phyloP scores from a whole-genome alignment of 1,140 invertebrate genomes.

The Trinorchestia longiramus region DNA sequence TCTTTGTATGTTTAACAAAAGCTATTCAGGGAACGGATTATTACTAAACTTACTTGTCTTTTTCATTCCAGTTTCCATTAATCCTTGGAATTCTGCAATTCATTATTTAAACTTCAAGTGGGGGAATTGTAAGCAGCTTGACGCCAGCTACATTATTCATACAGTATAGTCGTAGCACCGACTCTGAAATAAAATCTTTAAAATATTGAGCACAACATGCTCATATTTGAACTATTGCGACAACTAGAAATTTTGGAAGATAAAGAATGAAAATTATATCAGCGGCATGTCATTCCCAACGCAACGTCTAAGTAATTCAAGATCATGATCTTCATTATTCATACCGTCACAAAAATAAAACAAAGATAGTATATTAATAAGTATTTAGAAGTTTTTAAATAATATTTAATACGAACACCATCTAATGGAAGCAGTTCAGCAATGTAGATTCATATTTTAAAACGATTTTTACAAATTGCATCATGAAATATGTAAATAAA shows the following conservation, averaged over 20 bases:
- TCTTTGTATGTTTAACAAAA: background rate
- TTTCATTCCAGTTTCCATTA: background rate
- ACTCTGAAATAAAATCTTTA: background rate
- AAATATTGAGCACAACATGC: background rate
- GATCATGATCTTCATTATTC: background rate
- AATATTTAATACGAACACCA: background rate
- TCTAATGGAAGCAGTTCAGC: background rate
- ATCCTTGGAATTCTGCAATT: no score
- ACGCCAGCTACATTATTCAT: no score
- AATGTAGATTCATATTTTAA: background rate
- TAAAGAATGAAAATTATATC: background rate
- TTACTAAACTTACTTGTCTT: background rate
- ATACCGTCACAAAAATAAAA: background rate
- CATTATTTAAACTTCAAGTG: no score
- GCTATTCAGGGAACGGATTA: background rate
- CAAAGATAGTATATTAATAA: background rate
- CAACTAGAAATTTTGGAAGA: background rate
- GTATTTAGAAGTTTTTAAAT: no score
- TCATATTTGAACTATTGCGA: background rate
- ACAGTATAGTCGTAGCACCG: no score
- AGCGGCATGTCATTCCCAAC: background rate
- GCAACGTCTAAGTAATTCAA: background rate
- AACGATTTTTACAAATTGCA: background rate
- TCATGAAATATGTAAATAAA: background rate
- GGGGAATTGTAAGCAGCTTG: no score